Evolutionary conservation across 2,888 invertebrate genomes (phyloP).

Genomic region (Frankliniella fusca): DNA sequence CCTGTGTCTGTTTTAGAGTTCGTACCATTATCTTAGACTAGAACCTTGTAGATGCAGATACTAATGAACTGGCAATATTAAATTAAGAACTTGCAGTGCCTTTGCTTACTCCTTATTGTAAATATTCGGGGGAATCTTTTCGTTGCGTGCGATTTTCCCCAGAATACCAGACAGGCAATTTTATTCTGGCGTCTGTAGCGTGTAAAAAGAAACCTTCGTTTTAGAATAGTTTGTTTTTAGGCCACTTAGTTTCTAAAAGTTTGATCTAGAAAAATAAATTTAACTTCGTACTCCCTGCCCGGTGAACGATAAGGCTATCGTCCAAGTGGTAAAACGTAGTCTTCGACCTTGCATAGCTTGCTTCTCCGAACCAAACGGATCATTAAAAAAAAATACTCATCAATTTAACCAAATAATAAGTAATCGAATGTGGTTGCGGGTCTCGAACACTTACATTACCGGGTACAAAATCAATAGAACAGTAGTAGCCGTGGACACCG

Average conservation of each 20-base stretch:
- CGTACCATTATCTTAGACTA: not conserved
- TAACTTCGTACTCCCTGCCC: too few species aligned
- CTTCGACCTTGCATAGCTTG: constrained; percentile 19
- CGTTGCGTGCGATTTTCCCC: too few species aligned
- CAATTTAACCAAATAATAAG: too few species aligned
- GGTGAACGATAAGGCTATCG: too few species aligned
- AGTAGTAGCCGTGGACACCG: not conserved
- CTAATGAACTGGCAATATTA: too few species aligned
- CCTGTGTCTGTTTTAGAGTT: not conserved
- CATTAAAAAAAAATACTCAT: not conserved
- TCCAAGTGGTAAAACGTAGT: not conserved
- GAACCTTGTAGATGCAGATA: not conserved
- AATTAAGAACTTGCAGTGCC: not conserved
- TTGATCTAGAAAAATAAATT: too few species aligned
- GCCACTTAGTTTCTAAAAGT: not conserved
- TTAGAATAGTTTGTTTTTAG: not conserved
- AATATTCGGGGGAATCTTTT: too few species aligned
- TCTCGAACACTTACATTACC: too few species aligned
- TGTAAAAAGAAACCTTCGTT: not conserved
- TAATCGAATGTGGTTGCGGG: too few species aligned
- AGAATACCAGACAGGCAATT: too few species aligned
- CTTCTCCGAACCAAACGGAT: not conserved
- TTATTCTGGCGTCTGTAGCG: too few species aligned
- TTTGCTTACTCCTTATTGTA: not conserved
- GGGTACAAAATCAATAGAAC: not conserved